Conservation (phyloP, 2,888 invertebrate species). For the Temnothorax unifasciatus region DNA sequence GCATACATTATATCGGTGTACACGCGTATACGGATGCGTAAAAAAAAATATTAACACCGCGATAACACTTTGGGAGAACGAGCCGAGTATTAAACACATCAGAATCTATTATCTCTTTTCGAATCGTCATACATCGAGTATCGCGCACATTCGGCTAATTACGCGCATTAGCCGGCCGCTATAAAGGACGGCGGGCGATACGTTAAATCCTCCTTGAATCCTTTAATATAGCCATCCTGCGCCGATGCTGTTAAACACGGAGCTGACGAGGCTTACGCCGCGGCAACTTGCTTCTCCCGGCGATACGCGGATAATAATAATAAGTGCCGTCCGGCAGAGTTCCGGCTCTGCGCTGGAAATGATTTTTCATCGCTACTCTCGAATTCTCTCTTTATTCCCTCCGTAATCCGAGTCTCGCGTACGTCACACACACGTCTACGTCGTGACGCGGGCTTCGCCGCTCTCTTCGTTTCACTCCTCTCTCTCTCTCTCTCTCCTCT, state of each 20-base stretch:
- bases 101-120: constrained; percentile 48
- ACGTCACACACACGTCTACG: constrained; percentile 56
- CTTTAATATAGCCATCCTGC: constrained; percentile 61
- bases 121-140: constrained; percentile 37
- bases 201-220: constrained; percentile 57
- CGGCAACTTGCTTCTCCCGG: constrained; percentile 45
- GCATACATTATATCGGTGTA: neutral
- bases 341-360: constrained; percentile 69
- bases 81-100: constrained; percentile 24
- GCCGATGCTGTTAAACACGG: constrained; percentile 45
- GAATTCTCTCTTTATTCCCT: constrained; percentile 76
- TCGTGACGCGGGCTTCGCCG: constrained; percentile 45
- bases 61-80: constrained; percentile 30
- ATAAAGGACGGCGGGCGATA: constrained; percentile 48
- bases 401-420: constrained; percentile 70
- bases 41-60: constrained; percentile 37
- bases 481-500: constrained; percentile 15
- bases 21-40: neutral
- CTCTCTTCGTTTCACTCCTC: constrained; percentile 57
- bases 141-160: constrained; percentile 54
- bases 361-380: constrained; percentile 77
- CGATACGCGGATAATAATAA: constrained; percentile 67
- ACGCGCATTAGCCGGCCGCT: constrained; percentile 50
- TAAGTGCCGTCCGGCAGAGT: constrained; percentile 65
- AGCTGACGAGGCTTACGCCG: constrained; percentile 29